Evolutionary conservation across 2,113 vertebrate species (phyloP).

Genomic region (Microcebus lehilahytsara): DNA sequence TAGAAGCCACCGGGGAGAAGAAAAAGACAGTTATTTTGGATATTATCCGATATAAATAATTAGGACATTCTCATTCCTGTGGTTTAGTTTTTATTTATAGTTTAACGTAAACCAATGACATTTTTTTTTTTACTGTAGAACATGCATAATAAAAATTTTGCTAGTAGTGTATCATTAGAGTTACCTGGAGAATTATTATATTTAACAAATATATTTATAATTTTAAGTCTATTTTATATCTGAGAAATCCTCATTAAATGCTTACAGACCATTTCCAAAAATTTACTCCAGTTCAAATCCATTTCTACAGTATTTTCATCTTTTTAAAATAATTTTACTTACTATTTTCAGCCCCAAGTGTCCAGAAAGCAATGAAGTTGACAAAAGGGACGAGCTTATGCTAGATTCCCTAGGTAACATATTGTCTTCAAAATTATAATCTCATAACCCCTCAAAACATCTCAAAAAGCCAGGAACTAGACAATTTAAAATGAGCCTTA

Average conservation of each 20-base stretch:
- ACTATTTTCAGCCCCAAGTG: background rate
- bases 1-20: background rate
- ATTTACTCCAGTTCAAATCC: background rate
- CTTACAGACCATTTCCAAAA: background rate
- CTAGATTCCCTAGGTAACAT: background rate
- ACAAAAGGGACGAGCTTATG: background rate
- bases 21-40: background rate
- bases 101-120: background rate
- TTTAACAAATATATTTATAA: background rate
- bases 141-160: background rate
- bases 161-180: background rate
- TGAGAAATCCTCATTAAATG: background rate
- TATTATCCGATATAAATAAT: constrained; percentile 6
- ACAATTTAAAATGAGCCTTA: background rate
- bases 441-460: background rate
- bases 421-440: constrained; percentile 6
- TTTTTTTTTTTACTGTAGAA: background rate
- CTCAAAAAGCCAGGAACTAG: background rate
- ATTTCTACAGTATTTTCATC: background rate
- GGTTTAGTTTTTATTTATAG: background rate
- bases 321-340: background rate
- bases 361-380: background rate
- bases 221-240: background rate
- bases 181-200: background rate
- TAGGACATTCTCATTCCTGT: background rate